Evolutionary conservation across 1,140 invertebrate species (phyloP).

Genomic region (Drosophila varians): DNA sequence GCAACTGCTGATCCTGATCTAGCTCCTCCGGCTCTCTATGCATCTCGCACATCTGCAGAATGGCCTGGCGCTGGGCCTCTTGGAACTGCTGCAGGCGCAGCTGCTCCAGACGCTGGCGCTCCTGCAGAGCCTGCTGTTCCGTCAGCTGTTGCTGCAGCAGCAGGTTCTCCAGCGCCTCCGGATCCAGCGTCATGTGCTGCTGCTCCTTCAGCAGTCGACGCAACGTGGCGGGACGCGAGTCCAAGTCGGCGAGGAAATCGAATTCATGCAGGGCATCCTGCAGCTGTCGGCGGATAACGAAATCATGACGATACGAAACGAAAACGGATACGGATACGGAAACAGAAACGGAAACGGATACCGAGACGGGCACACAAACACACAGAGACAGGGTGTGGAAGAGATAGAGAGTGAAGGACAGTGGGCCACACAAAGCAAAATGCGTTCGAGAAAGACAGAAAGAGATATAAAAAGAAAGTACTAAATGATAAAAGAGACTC

Average conservation of each 20-base stretch:
- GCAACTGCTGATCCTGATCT: constrained; percentile 14
- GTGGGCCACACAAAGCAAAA: constrained; percentile 24
- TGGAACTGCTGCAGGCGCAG: constrained; percentile 43
- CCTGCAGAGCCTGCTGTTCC: constrained; percentile 45
- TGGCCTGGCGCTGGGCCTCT: constrained; percentile 44
- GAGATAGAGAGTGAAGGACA: constrained; percentile 4
- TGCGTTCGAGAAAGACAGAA: constrained; percentile 6
- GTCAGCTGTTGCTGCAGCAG: constrained; percentile 35
- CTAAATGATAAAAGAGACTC: not conserved
- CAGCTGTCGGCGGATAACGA: constrained; percentile 86
- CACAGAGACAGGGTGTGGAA: constrained; percentile 20
- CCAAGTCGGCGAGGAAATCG: constrained; percentile 90
- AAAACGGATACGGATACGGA: constrained; percentile 25
- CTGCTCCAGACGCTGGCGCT: constrained; percentile 45
- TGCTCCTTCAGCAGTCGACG: constrained; percentile 84
- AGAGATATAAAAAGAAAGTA: not conserved
- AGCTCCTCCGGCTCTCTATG: constrained; percentile 18
- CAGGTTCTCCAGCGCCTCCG: constrained; percentile 41
- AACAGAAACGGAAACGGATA: constrained; percentile 30
- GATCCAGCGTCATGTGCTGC: constrained; percentile 55
- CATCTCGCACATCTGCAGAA: constrained; percentile 70
- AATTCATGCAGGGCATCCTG: constrained; percentile 93
- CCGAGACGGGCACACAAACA: constrained; percentile 48
- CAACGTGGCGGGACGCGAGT: constrained; percentile 73
- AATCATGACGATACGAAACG: constrained; percentile 46